These are phyloP conservation scores for Alentia gelatinosa DNA, from an alignment of 2,888 invertebrate species.

Conservation along the genomic window DNA sequence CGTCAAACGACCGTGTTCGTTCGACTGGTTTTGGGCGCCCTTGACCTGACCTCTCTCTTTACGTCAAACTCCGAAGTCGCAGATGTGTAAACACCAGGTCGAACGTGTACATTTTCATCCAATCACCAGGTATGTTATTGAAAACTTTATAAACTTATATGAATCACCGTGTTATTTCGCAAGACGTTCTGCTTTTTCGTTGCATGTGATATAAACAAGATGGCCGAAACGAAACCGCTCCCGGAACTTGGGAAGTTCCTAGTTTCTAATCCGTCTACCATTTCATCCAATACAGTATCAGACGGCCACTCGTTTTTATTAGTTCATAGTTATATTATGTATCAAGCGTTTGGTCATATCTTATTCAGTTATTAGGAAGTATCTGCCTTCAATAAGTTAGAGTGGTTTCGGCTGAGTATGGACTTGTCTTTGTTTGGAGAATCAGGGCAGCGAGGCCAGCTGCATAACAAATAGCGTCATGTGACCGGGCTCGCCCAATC, in stretches of 20 bases:
- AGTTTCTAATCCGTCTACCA: too few relatives aligned
- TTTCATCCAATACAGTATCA: too few relatives aligned
- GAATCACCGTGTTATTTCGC: too few relatives aligned
- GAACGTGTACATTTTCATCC: conserved; percentile 19
- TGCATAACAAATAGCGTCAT: conserved; percentile 2
- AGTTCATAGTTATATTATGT: too few relatives aligned
- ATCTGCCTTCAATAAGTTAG: too few relatives aligned
- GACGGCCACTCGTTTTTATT: too few relatives aligned
- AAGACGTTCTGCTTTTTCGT: too few relatives aligned
- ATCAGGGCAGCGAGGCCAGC: background rate
- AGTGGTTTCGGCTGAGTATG: too few relatives aligned
- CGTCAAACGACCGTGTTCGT: conserved; percentile 24
- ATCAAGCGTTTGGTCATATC: too few relatives aligned
- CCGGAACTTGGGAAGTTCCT: background rate
- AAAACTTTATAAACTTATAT: background rate
- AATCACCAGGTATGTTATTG: conserved; percentile 7
- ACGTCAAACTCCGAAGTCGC: conserved; percentile 49
- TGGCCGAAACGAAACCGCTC: background rate
- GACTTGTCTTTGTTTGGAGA: too few relatives aligned
- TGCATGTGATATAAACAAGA: too few relatives aligned
- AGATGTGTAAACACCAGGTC: conserved; percentile 41
- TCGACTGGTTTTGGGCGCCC: background rate
- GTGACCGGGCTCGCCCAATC: background rate
- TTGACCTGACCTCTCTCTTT: conserved; percentile 41
- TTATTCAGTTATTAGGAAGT: too few relatives aligned